Percentiles rank a stretch among this genome's conserved stretches.
phyloP scores from a whole-genome alignment of 2,797 vertebrate genomes.

The Sebastes diploproa region DNA sequence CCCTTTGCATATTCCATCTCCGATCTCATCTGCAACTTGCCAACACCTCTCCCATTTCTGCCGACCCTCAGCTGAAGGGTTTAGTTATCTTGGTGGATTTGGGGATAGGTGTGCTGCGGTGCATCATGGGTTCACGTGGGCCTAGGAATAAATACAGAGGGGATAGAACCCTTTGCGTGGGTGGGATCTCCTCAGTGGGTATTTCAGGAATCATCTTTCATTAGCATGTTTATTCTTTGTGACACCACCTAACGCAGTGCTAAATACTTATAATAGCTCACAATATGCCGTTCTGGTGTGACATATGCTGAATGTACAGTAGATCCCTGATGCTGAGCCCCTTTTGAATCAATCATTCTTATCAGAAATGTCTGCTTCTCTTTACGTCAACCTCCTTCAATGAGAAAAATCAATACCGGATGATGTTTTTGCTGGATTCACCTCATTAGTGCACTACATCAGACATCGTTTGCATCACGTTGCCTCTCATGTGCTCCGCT shows the following conservation, averaged over 20 bases:
- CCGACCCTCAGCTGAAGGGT: slow-evolving; percentile 8
- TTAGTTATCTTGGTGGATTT: slow-evolving; percentile 18
- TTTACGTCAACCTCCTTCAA: slow-evolving; percentile 15
- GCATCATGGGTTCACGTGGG: not conserved
- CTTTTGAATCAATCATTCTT: slow-evolving; percentile 9
- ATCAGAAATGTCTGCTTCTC: not conserved
- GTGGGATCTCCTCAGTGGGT: not conserved
- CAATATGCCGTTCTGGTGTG: not conserved
- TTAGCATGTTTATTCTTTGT: not conserved
- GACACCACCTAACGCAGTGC: not conserved
- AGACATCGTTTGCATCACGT: slow-evolving; percentile 37
- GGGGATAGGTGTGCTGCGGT: not conserved
- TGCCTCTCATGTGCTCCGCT: slow-evolving; percentile 33
- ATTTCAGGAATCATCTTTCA: not conserved
- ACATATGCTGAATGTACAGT: not conserved
- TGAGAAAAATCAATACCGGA: not conserved
- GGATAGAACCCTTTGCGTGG: not conserved
- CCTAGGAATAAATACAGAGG: not conserved
- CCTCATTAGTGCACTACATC: slow-evolving; percentile 26
- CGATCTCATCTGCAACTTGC: slow-evolving; percentile 40
- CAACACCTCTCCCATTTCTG: slow-evolving; percentile 44
- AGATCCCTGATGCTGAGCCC: not conserved
- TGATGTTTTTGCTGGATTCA: not conserved
- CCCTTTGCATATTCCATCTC: slow-evolving; percentile 22
- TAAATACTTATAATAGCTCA: not conserved